Evolutionary conservation across 2,888 invertebrate species (phyloP), one percentile per base, ranked within the genome.

Genomic region (Acanthoscelides obtectus): DNA sequence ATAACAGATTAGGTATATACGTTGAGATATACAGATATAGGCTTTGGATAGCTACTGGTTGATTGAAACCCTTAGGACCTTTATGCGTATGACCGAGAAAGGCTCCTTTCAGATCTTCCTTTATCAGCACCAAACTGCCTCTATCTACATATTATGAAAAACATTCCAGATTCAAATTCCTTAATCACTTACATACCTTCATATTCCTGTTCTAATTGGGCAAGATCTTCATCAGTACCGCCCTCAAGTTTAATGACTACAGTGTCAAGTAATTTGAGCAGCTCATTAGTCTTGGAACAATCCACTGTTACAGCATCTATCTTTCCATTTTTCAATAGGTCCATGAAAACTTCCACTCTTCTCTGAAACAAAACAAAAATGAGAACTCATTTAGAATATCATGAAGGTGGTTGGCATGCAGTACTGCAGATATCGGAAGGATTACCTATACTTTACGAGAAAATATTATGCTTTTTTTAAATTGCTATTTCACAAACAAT

Each of bases 161-260:
- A n/a, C n/a, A n/a, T n/a, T n/a, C n/a, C n/a, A n/a, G n/a, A n/a
- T n/a, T n/a, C n/a, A n/a, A n/a, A n/a, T n/a, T n/a, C n/a, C n/a
- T n/a, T n/a, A 20, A 66, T 22, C 8, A 66, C 20, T 45, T 2
- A 22, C 70, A 74, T 78, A 85, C 86, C 75, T 86, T 87, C 76
- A 77, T 85, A 85, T 79, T 91, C 90, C 79, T 92, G 89, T 79
- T 97, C 96, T n/a, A 98, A 87, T 22, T 93, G 89, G 78, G 93
- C 93, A 20, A 98, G 86, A 86, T 98, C 98, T 80, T 94, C 94
- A 67, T 95, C 95, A 0, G 91, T 92, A 0, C 95, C 96, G 21
- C 98, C 99, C 86, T 99, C 99, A 66, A 99, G 87, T 84, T 96
- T 95, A 75, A 99, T 97, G 5, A 99, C 99, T 66, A 97, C 98